phyloP scores from a whole-genome alignment of 1,140 invertebrate genomes.

The Leptopilina clavipes region DNA sequence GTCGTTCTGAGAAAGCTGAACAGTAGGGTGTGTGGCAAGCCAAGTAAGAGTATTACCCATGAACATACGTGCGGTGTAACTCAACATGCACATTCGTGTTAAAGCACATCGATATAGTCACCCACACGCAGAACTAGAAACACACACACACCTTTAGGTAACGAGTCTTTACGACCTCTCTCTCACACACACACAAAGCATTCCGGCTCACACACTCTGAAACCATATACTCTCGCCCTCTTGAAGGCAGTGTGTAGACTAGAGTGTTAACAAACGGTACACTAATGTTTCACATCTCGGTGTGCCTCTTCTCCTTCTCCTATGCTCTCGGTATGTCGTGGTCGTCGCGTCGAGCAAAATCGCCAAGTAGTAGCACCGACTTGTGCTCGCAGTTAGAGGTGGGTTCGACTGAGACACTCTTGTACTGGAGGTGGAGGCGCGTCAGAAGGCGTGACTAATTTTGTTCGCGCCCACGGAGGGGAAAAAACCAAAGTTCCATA shows the following conservation, averaged over 20 bases:
- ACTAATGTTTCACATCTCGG: constrained; percentile 74
- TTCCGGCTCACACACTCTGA: constrained; percentile 49
- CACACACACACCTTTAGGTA: constrained; percentile 39
- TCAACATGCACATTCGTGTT: constrained; percentile 58
- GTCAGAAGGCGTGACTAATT: constrained; percentile 71
- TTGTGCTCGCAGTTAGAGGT: constrained; percentile 56
- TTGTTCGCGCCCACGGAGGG: constrained; percentile 75
- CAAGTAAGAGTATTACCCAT: constrained; percentile 54
- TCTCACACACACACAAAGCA: constrained; percentile 18
- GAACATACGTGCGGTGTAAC: constrained; percentile 57
- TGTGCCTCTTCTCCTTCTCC: constrained; percentile 62
- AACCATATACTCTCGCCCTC: constrained; percentile 58
- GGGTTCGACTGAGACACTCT: constrained; percentile 44
- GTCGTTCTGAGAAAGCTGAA: constrained; percentile 38
- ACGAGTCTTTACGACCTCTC: constrained; percentile 18
- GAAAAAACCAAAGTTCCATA: constrained; percentile 74
- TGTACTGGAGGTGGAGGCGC: constrained; percentile 57
- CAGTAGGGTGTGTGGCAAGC: constrained; percentile 40
- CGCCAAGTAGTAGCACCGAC: constrained; percentile 64
- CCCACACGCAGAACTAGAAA: neutral
- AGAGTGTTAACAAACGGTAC: constrained; percentile 75
- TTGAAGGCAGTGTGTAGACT: constrained; percentile 68
- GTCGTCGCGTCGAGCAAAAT: constrained; percentile 67
- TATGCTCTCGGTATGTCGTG: constrained; percentile 52
- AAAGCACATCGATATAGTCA: constrained; percentile 45